These are phyloP conservation scores for Larimichthys crocea DNA, from an alignment of 2,113 vertebrate genomes.

Conservation along the genomic window DNA sequence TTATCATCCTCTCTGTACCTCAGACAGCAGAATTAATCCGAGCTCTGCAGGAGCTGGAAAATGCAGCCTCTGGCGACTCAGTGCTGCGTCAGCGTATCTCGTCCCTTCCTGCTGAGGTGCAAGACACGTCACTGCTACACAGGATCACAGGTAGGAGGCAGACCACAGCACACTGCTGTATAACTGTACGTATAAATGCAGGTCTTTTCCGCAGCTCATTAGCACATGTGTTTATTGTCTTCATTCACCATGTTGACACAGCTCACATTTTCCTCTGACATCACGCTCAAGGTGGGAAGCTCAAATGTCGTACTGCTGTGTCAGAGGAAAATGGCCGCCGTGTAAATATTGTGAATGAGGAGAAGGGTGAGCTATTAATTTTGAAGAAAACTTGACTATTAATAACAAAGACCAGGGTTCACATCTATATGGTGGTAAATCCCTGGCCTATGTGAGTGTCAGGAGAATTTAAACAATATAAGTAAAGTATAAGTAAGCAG, in stretches of 20 bases:
- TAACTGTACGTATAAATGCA: neutral
- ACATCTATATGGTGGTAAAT: neutral
- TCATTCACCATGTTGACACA: too few species aligned
- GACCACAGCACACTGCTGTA: neutral
- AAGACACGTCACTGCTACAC: slow-evolving; percentile 94
- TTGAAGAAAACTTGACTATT: neutral
- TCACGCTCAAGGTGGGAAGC: too few species aligned
- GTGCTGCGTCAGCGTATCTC: slow-evolving; percentile 96
- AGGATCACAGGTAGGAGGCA: slow-evolving; percentile 92
- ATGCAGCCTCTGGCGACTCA: slow-evolving; percentile 95
- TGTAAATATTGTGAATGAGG: neutral
- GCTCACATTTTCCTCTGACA: too few species aligned
- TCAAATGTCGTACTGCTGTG: too few species aligned
- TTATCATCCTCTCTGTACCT: slow-evolving; percentile 39
- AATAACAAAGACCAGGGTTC: neutral
- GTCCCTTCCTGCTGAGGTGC: slow-evolving; percentile 94
- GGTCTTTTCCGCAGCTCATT: too few species aligned
- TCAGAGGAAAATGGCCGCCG: too few species aligned
- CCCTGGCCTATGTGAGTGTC: neutral
- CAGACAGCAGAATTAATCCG: slow-evolving; percentile 96
- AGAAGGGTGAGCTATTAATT: neutral
- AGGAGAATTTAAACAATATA: too few species aligned
- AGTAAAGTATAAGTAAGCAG: too few species aligned
- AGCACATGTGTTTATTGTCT: neutral
- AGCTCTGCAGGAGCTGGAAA: slow-evolving; percentile 97